A percentile compares a stretch with the other conserved stretches of the same genome.
These are phyloP conservation scores for Gonocerus acuteangulatus DNA, from an alignment of 2,888 invertebrate genomes.

Conservation along the genomic window DNA sequence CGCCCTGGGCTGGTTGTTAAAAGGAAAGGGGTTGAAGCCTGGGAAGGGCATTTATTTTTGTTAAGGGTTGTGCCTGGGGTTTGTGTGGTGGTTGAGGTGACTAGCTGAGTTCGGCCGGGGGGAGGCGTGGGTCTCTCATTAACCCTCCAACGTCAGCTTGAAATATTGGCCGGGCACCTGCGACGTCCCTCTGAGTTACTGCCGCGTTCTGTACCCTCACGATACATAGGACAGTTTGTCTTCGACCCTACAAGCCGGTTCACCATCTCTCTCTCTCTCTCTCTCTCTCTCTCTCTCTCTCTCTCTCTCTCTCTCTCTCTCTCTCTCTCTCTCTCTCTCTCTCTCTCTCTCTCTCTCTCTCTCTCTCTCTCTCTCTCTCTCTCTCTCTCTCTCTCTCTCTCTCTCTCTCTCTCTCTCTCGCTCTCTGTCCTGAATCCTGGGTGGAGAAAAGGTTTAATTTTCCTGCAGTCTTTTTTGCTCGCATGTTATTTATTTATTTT, in stretches of 20 bases:
- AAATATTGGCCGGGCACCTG: background rate
- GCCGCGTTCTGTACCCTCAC: too few species aligned
- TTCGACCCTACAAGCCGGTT: background rate
- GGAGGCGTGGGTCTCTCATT: background rate
- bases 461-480: too few species aligned
- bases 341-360: constrained; percentile 5
- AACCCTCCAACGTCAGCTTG: background rate
- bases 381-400: constrained; percentile 5
- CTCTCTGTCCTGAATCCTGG: too few species aligned
- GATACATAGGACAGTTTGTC: too few species aligned
- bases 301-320: background rate
- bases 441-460: too few species aligned
- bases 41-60: too few species aligned
- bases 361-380: constrained; percentile 5
- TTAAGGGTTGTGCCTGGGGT: too few species aligned
- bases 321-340: constrained; percentile 4
- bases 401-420: constrained; percentile 2
- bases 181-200: too few species aligned
- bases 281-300: background rate
- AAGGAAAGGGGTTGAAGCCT: too few species aligned
- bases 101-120: background rate
- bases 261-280: background rate
- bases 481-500: too few species aligned
- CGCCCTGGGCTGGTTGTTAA: too few species aligned
- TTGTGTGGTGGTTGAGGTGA: too few species aligned